Percentiles rank a stretch among this genome's conserved stretches.
Evolutionary conservation across 2,113 vertebrate species (phyloP).

Genomic region (Dipodomys spectabilis): DNA sequence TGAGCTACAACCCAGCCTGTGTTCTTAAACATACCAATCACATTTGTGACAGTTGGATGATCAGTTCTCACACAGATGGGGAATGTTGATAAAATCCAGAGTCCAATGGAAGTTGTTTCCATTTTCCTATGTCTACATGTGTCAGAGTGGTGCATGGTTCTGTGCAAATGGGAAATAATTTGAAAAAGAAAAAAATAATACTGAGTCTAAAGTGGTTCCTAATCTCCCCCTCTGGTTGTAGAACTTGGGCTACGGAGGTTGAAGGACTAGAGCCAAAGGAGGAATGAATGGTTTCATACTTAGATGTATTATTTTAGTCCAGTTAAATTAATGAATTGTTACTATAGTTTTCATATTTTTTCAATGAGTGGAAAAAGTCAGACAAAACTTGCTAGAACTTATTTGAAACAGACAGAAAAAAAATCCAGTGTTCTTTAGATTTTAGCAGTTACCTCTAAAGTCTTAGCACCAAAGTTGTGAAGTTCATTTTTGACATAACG

Average conservation of each 20-base stretch:
- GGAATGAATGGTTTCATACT: background rate
- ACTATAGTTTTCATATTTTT: background rate
- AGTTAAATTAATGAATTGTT: background rate
- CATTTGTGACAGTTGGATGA: background rate
- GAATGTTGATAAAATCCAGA: background rate
- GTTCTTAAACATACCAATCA: background rate
- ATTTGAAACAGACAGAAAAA: background rate
- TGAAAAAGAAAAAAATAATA: background rate
- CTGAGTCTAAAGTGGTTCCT: background rate
- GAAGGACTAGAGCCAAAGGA: background rate
- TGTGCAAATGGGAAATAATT: background rate
- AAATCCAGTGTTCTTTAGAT: background rate
- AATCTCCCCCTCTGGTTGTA: background rate
- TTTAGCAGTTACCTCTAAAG: background rate
- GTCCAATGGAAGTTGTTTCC: background rate
- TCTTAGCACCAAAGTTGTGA: too few species aligned
- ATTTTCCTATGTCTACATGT: background rate
- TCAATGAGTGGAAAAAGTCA: background rate
- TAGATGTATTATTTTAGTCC: background rate
- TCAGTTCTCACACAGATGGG: background rate
- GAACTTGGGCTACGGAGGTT: background rate
- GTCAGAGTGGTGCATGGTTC: background rate
- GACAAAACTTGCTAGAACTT: background rate
- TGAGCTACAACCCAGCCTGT: background rate
- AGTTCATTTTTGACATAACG: too few species aligned